A percentile compares a stretch with the other conserved stretches of the same genome.
Evolutionary conservation across 2,888 invertebrate species (phyloP).

Genomic region (Rotaria macrura): DNA sequence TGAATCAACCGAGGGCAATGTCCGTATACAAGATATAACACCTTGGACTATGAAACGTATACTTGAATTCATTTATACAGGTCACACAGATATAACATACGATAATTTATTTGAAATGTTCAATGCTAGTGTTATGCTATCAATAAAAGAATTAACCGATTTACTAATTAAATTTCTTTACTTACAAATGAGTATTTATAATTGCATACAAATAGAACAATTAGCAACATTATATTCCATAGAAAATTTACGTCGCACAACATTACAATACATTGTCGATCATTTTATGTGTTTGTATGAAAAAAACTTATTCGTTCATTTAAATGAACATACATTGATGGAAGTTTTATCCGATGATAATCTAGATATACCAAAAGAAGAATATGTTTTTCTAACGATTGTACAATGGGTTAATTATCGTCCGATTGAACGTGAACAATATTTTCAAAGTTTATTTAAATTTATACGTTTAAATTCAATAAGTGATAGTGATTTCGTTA

Average conservation of each 20-base stretch:
- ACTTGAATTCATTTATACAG: slow-evolving; percentile 49
- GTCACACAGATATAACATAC: slow-evolving; percentile 45
- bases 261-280: not conserved
- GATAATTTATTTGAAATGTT: slow-evolving; percentile 49
- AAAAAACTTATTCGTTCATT: not conserved
- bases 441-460: slow-evolving; percentile 12
- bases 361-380: slow-evolving; percentile 18
- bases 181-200: slow-evolving; percentile 45
- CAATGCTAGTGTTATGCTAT: slow-evolving; percentile 45
- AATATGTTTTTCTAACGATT: not conserved
- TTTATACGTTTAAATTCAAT: not conserved
- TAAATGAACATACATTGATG: slow-evolving; percentile 12
- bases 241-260: not conserved
- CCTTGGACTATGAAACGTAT: slow-evolving; percentile 46
- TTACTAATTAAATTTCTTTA: slow-evolving; percentile 44
- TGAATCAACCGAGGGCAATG: slow-evolving; percentile 43
- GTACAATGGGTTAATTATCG: slow-evolving; percentile 1
- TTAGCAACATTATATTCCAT: slow-evolving; percentile 39
- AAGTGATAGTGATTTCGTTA: not conserved
- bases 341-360: slow-evolving; percentile 3
- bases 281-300: slow-evolving; percentile 16
- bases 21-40: slow-evolving; percentile 42
- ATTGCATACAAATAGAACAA: slow-evolving; percentile 47
- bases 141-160: slow-evolving; percentile 46
- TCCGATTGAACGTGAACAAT: not conserved